Evolutionary conservation across 2,113 vertebrate genomes (phyloP).

Genomic region (Fukomys damarensis): DNA sequence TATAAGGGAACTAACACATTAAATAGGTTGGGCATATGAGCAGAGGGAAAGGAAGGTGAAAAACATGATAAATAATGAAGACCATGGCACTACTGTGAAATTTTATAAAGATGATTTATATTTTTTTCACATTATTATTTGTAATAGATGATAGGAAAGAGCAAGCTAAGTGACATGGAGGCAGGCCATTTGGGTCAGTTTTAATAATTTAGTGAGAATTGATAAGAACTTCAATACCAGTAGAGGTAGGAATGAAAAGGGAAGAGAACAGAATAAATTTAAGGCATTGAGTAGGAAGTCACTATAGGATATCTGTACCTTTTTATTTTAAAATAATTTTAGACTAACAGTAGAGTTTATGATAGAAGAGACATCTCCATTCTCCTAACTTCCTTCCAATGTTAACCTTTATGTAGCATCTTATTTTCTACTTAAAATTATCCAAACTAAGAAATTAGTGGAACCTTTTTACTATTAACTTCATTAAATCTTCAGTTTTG

Average conservation of each 20-base stretch:
- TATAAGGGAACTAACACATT: neutral
- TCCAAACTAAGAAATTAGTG: neutral
- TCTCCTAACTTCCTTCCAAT: neutral
- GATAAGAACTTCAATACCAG: neutral
- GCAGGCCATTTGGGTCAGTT: neutral
- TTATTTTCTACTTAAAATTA: neutral
- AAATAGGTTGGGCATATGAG: neutral
- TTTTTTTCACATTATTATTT: neutral
- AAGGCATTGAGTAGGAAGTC: neutral
- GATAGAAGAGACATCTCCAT: neutral
- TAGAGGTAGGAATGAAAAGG: neutral
- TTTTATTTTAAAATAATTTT: slow-evolving; percentile 32
- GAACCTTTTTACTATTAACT: neutral
- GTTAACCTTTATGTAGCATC: neutral
- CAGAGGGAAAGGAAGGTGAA: neutral
- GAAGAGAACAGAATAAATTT: neutral
- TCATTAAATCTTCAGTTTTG: neutral
- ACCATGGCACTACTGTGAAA: neutral
- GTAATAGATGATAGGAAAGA: neutral
- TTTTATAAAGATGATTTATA: neutral
- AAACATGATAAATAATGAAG: neutral
- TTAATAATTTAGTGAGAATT: neutral
- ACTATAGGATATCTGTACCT: neutral
- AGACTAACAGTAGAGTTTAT: neutral
- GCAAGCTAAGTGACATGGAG: neutral